Evolutionary conservation across 2,797 vertebrate species (phyloP), one percentile per base, ranked within the genome.

Genomic region (Sebastes vulpes): DNA sequence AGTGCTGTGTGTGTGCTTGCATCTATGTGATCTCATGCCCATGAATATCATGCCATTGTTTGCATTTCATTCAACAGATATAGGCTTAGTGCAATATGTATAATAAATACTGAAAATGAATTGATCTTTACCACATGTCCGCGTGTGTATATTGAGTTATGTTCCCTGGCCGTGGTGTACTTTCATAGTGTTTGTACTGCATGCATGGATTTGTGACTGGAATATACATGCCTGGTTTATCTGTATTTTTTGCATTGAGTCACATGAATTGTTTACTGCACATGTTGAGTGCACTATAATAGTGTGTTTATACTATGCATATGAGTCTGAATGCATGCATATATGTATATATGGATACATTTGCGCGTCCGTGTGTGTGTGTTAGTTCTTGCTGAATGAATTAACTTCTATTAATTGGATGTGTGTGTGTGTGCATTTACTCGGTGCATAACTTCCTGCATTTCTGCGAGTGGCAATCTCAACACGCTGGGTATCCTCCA

Each of bases 31-130:
- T 89, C 89, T 89, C 92, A 92, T 92, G 85, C 75, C 83, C 83
- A 65, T 90, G 92, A 91, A 93, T 92, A 90, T 70, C 65, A 31
- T 70, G 81, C 83, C 86, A 78, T 86, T 95, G 92, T 94, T 95
- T 95, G 90, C 89, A 89, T 92, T 95, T 90, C 91, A 91, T 91
- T 91, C 85, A 87, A 81, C 86, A 90, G 87, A 91, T 90, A 91
- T 76, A 76, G 87, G 81, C 91, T 89, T 87, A 91, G 89, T 79
- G 82, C 86, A 84, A 90, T 92, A 87, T 85, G 80, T 93, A 91
- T 93, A 90, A 93, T 93, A 93, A 95, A 94, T 92, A 93, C 65
- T 79, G 89, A 89, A 92, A 91, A 92, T 93, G 83, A 93, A 93
- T 93, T 93, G 92, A 95, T 95, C 91, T 90, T 88, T 85, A 90